Evolutionary conservation across 1,140 invertebrate species (phyloP).

Genomic region (Calosoma granatense): DNA sequence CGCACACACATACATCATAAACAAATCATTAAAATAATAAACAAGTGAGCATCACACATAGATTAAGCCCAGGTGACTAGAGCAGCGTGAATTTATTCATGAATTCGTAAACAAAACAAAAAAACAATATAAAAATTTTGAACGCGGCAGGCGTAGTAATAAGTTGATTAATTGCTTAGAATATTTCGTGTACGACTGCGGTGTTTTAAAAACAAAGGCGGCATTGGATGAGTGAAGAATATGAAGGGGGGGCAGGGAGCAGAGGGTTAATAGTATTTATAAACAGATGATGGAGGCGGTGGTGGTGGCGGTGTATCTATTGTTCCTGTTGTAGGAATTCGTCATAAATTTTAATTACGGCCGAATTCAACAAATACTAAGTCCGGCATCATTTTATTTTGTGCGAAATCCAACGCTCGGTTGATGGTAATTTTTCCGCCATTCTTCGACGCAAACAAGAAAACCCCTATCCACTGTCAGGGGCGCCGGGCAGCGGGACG

Average conservation of each 20-base stretch:
- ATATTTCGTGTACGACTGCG: constrained; percentile 1
- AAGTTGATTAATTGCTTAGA: constrained; percentile 8
- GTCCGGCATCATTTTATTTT: constrained; percentile 4
- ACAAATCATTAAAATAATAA: not conserved
- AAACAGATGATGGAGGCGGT: not conserved
- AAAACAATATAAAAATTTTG: constrained; percentile 2
- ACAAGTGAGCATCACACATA: too few relatives aligned
- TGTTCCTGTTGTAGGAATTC: not conserved
- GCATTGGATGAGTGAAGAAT: too few relatives aligned
- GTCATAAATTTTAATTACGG: constrained; percentile 7
- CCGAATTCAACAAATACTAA: constrained; percentile 6
- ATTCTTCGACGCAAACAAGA: constrained; percentile 4
- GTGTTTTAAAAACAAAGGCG: not conserved
- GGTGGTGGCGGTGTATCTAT: not conserved
- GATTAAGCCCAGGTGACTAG: not conserved
- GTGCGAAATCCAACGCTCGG: not conserved
- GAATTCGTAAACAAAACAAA: not conserved
- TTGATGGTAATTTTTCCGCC: not conserved
- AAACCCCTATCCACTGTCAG: not conserved
- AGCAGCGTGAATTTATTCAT: constrained; percentile 2
- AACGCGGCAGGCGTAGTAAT: not conserved
- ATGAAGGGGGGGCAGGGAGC: too few relatives aligned
- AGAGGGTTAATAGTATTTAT: too few relatives aligned
- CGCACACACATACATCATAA: not conserved
- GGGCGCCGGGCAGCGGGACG: not conserved